These are phyloP conservation scores for Steinernema hermaphroditum DNA, from an alignment of 2,888 invertebrate genomes.

Conservation along the genomic window DNA sequence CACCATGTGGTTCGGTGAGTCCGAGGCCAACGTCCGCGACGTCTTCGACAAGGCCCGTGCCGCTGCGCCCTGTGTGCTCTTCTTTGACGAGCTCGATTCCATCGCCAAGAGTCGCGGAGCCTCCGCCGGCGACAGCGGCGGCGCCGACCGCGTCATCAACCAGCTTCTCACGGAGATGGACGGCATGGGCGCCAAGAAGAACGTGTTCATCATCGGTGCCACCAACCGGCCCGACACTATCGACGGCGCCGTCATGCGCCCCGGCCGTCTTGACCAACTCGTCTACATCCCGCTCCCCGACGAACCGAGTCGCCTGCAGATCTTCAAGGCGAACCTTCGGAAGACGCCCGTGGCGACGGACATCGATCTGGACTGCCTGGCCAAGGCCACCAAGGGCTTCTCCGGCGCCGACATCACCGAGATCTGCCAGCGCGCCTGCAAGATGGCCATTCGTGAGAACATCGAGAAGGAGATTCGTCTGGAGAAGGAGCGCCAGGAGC, in stretches of 20 bases:
- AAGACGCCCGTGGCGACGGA: slow-evolving; percentile 69
- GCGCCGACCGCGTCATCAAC: slow-evolving; percentile 96
- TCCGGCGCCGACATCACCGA: slow-evolving; percentile 98
- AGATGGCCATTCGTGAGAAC: slow-evolving; percentile 92
- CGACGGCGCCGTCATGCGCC: slow-evolving; percentile 94
- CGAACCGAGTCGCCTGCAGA: slow-evolving; percentile 91
- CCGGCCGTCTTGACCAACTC: slow-evolving; percentile 94
- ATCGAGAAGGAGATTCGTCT: slow-evolving; percentile 87
- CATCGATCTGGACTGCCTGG: slow-evolving; percentile 78
- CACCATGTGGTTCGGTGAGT: slow-evolving; percentile 99
- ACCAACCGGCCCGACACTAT: slow-evolving; percentile 91
- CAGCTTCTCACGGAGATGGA: slow-evolving; percentile 99
- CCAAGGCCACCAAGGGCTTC: slow-evolving; percentile 81
- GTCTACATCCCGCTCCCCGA: slow-evolving; percentile 98
- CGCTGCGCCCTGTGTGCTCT: slow-evolving; percentile 95
- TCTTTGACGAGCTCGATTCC: slow-evolving; percentile 98
- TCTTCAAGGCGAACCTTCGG: slow-evolving; percentile 80
- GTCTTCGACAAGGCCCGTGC: slow-evolving; percentile 98
- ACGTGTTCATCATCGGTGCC: slow-evolving; percentile 96
- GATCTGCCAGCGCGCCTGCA: slow-evolving; percentile 97
- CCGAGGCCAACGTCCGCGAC: slow-evolving; percentile 96
- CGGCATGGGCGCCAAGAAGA: slow-evolving; percentile 98
- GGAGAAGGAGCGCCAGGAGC: slow-evolving; percentile 82
- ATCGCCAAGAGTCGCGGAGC: slow-evolving; percentile 78
- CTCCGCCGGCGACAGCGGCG: slow-evolving; percentile 91